Conservation (phyloP, 2,113 vertebrate species). For the Hiodon alosoides region DNA sequence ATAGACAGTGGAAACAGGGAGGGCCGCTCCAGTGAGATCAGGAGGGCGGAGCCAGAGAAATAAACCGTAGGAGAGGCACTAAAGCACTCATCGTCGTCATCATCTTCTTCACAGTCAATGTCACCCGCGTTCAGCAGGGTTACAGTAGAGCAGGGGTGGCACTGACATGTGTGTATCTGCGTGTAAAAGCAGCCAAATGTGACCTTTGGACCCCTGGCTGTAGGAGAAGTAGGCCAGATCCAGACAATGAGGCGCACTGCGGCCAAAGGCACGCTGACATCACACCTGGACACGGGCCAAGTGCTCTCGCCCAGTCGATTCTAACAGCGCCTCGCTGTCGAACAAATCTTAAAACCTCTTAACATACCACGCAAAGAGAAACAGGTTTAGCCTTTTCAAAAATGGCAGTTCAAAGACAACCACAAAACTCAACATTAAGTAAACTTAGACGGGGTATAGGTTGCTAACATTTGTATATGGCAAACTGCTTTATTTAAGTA, state of each 20-base stretch:
- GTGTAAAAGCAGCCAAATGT: constrained; percentile 32
- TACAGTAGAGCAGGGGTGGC: constrained; percentile 6
- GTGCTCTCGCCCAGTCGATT: constrained; percentile 7
- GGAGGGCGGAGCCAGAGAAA: not conserved
- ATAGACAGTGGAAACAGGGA: not conserved
- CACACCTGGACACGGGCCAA: constrained; percentile 49
- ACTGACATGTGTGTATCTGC: constrained; percentile 6
- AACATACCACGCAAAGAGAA: not conserved
- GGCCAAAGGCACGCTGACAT: constrained; percentile 56
- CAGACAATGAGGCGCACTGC: constrained; percentile 52
- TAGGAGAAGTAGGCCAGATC: constrained; percentile 50
- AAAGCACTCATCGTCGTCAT: no score
- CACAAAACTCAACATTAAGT: no score
- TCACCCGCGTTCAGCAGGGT: not conserved
- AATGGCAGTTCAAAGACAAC: no score
- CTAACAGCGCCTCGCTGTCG: not conserved
- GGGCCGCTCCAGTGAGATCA: not conserved
- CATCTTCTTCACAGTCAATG: no score
- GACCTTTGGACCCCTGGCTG: constrained; percentile 37
- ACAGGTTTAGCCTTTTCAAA: not conserved
- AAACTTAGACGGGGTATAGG: no score
- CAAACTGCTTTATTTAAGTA: no score
- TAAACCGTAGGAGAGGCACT: not conserved
- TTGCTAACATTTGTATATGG: no score
- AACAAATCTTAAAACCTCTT: not conserved